Evolutionary conservation across 2,797 vertebrate species (phyloP), one percentile per base, ranked within the genome.

Genomic region (Sebastes wilsoni): DNA sequence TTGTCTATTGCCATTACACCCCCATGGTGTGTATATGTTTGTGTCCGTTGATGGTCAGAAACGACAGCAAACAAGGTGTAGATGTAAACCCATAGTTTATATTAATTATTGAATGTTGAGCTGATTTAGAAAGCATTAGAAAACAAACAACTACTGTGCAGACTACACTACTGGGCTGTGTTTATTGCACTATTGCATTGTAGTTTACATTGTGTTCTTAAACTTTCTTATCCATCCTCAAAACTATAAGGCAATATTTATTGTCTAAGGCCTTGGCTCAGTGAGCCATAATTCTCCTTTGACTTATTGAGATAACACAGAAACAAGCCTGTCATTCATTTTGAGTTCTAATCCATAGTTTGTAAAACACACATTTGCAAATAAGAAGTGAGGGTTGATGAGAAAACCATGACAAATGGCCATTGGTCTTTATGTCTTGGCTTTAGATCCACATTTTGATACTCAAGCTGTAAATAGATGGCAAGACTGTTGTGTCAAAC

Each of bases 391-490:
- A 1, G 23, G 12, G 66, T 76, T 75, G 32, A 38, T 1, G 6
- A 74, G 38, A 65, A 72, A 74, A 65, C 38, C 56, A 55, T 59
- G 34, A 80, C 18, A 82, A 73, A 58, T 74, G 20, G 49, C 30
- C 60, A 75, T 65, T 30, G 5, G 18, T 55, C 23, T 80, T 52
- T 4, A 23, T 66, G 52, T 82, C 66, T 79, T 86, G 65, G 80
- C 73, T 84, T 79, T 52, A 36, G 59, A 22, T 42, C 25, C 61
- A 68, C 38, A 46, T 91, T 89, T 84, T 90, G 62, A 87, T 85
- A 84, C 82, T 82, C 23, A 3, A 36, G 68, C 52, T 67, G 67
- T 86, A 92, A 90, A 92, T 89, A 87, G 83, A 85, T 46, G 28
- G 74, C 46, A 80, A 78, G 79, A 77, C 66, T 76, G 83, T 82